Percentiles rank a stretch among this genome's conserved stretches.
Evolutionary conservation across 2,797 vertebrate species (phyloP).

Genomic region (Sciurus vulgaris): DNA sequence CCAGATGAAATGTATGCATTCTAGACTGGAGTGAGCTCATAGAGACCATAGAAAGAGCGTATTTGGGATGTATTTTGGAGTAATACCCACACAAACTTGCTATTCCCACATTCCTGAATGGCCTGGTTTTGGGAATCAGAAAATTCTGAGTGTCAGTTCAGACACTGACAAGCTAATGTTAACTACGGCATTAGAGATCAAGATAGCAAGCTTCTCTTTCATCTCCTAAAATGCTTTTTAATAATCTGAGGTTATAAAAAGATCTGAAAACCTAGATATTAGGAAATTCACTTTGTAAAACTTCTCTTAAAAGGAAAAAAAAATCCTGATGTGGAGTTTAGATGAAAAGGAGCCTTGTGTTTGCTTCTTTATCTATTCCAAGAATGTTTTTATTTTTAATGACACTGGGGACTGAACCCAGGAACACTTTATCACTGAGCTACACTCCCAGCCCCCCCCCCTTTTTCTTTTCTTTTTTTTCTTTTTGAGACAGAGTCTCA

Average conservation of each 20-base stretch:
- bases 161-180: background rate
- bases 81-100: too few species aligned
- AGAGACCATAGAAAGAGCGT: background rate
- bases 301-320: background rate
- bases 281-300: background rate
- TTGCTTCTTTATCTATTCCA: background rate
- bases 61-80: background rate
- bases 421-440: too few species aligned
- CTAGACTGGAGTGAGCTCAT: background rate
- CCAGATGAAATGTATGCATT: background rate
- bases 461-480: too few species aligned
- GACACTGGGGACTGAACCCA: too few species aligned
- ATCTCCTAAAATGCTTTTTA: background rate
- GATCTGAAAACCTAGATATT: background rate
- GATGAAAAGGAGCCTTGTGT: background rate
- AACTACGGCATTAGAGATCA: background rate
- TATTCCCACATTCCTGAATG: background rate
- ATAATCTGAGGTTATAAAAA: background rate
- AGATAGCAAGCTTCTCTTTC: background rate
- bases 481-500: too few species aligned
- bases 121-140: background rate
- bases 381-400: background rate
- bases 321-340: background rate
- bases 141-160: background rate
- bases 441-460: too few species aligned